These are phyloP conservation scores for Popillia japonica DNA, from an alignment of 1,140 invertebrate species.

Conservation along the genomic window DNA sequence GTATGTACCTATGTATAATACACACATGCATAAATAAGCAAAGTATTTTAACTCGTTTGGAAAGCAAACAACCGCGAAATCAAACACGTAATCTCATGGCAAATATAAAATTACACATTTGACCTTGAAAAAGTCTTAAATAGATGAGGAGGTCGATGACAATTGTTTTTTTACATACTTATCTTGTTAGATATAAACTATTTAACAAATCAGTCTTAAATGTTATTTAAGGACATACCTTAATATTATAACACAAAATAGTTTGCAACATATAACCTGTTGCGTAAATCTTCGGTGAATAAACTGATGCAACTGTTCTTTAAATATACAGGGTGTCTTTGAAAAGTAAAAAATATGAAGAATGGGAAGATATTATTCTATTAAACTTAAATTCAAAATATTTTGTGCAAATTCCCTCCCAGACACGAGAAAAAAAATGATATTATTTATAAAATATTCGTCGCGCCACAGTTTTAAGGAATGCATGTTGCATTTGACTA, in stretches of 20 bases:
- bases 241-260: not conserved
- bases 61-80: not conserved
- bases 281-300: too few species aligned
- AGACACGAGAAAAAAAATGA: too few species aligned
- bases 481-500: too few species aligned
- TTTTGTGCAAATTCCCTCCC: too few species aligned
- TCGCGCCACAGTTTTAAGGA: too few species aligned
- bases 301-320: too few species aligned
- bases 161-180: not conserved
- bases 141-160: slow-evolving; percentile 6
- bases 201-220: not conserved
- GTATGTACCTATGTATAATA: not conserved
- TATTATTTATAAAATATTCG: too few species aligned
- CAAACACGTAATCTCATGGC: not conserved
- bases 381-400: too few species aligned
- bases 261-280: not conserved
- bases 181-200: not conserved
- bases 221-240: not conserved
- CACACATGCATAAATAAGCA: not conserved
- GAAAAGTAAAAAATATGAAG: too few species aligned
- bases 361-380: too few species aligned
- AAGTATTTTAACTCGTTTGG: slow-evolving; percentile 12
- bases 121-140: not conserved
- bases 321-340: too few species aligned
- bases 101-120: slow-evolving; percentile 21